A percentile compares a stretch with the other conserved stretches of the same genome.
Evolutionary conservation across 2,797 vertebrate genomes (phyloP).

Genomic region (Apodemus agrarius): DNA sequence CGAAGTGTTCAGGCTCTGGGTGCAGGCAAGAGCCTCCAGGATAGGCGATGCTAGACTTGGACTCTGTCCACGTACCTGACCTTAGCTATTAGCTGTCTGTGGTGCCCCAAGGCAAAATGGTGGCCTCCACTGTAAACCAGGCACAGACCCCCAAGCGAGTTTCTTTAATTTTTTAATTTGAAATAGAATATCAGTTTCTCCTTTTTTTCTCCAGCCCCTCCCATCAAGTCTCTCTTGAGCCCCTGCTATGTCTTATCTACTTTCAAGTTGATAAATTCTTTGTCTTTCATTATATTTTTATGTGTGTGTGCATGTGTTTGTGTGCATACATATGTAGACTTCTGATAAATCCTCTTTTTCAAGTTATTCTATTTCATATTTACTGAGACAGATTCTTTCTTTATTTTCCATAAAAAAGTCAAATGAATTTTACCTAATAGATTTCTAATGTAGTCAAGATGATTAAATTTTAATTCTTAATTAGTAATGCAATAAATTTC

Average conservation of each 20-base stretch:
- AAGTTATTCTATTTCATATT: conserved; percentile 15
- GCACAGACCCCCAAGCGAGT: too few species aligned
- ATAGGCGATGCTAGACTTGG: too few species aligned
- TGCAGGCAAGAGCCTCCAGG: too few species aligned
- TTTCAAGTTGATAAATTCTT: background rate
- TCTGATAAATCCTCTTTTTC: background rate
- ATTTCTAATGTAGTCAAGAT: conserved; percentile 23
- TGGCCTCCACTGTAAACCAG: too few species aligned
- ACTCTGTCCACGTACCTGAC: too few species aligned
- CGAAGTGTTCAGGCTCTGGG: too few species aligned
- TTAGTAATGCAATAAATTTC: background rate
- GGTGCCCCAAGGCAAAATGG: too few species aligned
- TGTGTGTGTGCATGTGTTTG: background rate
- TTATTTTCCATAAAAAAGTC: conserved; percentile 15
- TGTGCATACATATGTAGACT: background rate
- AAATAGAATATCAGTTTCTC: background rate
- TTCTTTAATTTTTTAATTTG: background rate
- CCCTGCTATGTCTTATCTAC: too few species aligned
- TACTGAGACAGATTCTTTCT: conserved; percentile 13
- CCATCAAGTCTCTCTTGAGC: background rate
- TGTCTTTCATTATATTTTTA: background rate
- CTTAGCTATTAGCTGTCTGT: too few species aligned
- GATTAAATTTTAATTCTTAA: conserved; percentile 2
- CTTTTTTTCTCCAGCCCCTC: background rate
- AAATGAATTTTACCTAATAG: conserved; percentile 19